Evolutionary conservation across 1,140 invertebrate genomes (phyloP), one percentile per base, ranked within the genome.

Genomic region (Doryteuthis pealeii): DNA sequence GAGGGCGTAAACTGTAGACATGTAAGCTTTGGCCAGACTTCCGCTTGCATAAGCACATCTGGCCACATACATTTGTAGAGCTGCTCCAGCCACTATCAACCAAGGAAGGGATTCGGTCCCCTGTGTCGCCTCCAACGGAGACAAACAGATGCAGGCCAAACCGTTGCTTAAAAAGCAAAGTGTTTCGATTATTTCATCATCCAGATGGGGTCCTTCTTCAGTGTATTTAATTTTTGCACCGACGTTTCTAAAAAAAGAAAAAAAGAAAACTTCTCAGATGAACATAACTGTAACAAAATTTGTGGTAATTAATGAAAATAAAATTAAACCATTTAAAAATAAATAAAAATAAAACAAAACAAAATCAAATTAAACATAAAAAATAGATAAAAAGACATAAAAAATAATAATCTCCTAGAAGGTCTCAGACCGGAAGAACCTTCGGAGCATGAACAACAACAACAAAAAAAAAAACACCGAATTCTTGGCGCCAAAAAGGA

Each of bases 31-130:
- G 6, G 81, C 76, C 65, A 84, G 54, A 71, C 80, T 80, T 14
- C 79, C 79, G 0, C 76, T 70, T n/a, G 80, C 77, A 73, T 80
- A 84, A 4, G 81, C 77, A 28, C 81, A 72, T n/a, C 82, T 74
- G 22, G 77, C 80, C 18, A 74, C 75, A 32, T 78, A 80, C 26
- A 81, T 45, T 67, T 81, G 79, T 1, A 79, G 66, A 28, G 82
- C 67, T 1, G 80, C 74, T 14, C 82, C 82, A 26, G 82, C 77
- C 31, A 77, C 74, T 58, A 84, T 69, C 10, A 84, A 45, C 76
- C 80, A 78, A 1, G 82, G 76, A n/a, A 84, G 22, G 5, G 79
- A 65, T 15, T 54, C 66, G 22, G 73, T 74, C 0, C 35, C 49
- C 73, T 78, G 79, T 43, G 74, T 73, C n/a, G 77, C 74, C 35